Evolutionary conservation across 1,140 invertebrate genomes (phyloP).

Genomic region (Pseudobourletiella spinata): DNA sequence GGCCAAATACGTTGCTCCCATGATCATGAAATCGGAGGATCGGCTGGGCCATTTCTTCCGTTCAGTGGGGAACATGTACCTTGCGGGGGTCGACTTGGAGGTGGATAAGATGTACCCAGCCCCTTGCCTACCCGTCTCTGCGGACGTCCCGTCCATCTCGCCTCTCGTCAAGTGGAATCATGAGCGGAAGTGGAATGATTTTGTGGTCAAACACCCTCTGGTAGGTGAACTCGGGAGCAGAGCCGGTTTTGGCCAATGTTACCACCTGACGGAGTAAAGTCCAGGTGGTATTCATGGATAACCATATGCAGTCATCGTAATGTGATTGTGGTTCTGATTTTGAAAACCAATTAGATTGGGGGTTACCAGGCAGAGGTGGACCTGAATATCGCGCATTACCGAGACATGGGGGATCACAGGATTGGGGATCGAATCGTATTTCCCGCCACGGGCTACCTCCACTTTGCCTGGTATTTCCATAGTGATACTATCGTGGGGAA

Average conservation of each 20-base stretch:
- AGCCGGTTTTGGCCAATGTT: too few species aligned
- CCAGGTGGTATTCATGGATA: too few species aligned
- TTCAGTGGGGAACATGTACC: constrained; percentile 46
- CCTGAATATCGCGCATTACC: too few species aligned
- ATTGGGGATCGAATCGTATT: constrained; percentile 91
- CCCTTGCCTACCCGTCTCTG: constrained; percentile 16
- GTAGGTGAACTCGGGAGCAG: too few species aligned
- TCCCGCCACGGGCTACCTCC: constrained; percentile 91
- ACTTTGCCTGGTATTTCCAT: constrained; percentile 83
- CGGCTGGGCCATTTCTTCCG: constrained; percentile 61
- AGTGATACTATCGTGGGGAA: constrained; percentile 57
- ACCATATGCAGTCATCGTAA: too few species aligned
- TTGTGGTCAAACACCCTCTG: too few species aligned
- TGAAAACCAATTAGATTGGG: too few species aligned
- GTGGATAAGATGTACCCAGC: constrained; percentile 8
- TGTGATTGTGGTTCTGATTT: too few species aligned
- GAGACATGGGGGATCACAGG: constrained; percentile 74
- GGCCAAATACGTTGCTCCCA: constrained; percentile 72
- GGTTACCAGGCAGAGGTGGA: too few species aligned
- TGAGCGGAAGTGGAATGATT: too few species aligned
- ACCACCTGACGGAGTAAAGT: too few species aligned
- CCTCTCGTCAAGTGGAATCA: constrained; percentile 29
- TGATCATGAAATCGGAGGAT: constrained; percentile 61
- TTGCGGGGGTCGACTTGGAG: constrained; percentile 11
- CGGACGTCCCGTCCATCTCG: constrained; percentile 4